Conservation (phyloP, 2,888 invertebrate species). For the Eilema caniola region DNA sequence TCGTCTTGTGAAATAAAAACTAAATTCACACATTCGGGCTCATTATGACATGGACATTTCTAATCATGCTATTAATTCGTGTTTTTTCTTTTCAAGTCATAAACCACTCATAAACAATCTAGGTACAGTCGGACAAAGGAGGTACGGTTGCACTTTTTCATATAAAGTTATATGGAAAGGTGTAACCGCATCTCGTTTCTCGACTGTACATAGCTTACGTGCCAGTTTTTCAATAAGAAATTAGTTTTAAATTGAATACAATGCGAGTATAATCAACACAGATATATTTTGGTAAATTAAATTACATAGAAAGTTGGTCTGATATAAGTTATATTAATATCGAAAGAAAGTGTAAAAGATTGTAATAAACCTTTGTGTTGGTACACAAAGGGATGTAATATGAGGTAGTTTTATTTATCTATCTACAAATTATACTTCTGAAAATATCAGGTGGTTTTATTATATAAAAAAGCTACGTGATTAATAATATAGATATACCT, state of each 20-base stretch:
- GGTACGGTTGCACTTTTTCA: too few species aligned
- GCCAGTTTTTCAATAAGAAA: conserved; percentile 8
- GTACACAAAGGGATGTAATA: neutral
- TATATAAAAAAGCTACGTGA: neutral
- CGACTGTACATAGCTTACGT: conserved; percentile 11
- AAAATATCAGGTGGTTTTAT: neutral
- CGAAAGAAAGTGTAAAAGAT: conserved; percentile 3
- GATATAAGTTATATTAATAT: neutral
- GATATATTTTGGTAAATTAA: conserved; percentile 12
- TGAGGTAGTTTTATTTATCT: neutral
- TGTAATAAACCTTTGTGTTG: neutral
- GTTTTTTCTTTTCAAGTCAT: conserved; percentile 50
- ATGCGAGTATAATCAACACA: neutral
- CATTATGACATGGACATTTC: conserved; percentile 37
- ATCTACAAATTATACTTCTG: neutral
- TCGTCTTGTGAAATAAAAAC: conserved; percentile 33
- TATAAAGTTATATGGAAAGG: too few species aligned
- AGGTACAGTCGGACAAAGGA: too few species aligned
- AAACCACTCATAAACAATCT: too few species aligned
- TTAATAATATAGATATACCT: too few species aligned
- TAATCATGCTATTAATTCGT: conserved; percentile 44
- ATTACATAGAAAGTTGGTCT: conserved; percentile 3
- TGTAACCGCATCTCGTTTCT: too few species aligned
- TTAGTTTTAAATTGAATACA: neutral
- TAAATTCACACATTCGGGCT: conserved; percentile 32